Conservation (phyloP, 1,140 invertebrate genomes). For the Lordiphosa stackelbergi region DNA sequence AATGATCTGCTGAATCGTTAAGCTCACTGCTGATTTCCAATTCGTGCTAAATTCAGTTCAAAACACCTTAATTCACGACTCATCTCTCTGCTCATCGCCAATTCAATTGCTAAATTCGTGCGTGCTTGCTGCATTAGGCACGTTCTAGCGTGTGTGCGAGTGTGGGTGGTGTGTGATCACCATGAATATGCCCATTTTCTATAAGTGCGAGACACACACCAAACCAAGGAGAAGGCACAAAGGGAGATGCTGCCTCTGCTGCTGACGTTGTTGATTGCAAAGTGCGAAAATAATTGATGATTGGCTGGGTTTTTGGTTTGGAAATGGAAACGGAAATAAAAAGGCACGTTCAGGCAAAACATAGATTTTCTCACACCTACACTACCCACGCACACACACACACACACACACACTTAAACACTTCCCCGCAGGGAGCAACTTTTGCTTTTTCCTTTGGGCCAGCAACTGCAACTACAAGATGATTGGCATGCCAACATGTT, state of each 20-base stretch:
- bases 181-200: constrained; percentile 14
- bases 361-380: constrained; percentile 20
- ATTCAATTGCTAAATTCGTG: constrained; percentile 12
- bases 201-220: constrained; percentile 40
- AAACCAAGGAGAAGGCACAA: constrained; percentile 15
- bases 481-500: constrained; percentile 72
- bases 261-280: constrained; percentile 17
- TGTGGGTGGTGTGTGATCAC: constrained; percentile 21
- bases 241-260: background rate
- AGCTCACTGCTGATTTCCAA: too few relatives aligned
- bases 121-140: constrained; percentile 31
- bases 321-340: constrained; percentile 52
- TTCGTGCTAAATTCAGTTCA: too few relatives aligned
- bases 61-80: too few relatives aligned
- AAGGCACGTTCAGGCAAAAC: constrained; percentile 48
- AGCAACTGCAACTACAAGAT: constrained; percentile 44
- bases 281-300: constrained; percentile 63
- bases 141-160: constrained; percentile 16
- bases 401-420: background rate
- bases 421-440: constrained; percentile 10
- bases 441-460: constrained; percentile 16
- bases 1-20: too few relatives aligned
- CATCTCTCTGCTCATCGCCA: constrained; percentile 9
- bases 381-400: background rate
- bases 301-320: constrained; percentile 25